A percentile compares a stretch with the other conserved stretches of the same genome.
Conservation (phyloP, 2,113 vertebrate genomes). For the Catharus bicknelli region DNA sequence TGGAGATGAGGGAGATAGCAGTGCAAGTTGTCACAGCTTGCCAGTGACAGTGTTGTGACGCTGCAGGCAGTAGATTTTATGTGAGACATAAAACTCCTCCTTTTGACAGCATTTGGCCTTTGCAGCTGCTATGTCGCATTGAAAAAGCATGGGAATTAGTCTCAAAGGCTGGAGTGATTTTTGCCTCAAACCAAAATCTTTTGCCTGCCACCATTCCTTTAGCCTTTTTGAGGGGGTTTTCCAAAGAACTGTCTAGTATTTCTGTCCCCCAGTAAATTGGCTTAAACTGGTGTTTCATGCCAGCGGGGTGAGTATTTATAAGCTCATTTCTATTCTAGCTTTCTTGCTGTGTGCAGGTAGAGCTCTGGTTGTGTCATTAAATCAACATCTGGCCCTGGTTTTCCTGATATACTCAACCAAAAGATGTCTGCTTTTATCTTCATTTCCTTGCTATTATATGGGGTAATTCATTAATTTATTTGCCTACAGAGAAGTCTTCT, state of each 20-base stretch:
- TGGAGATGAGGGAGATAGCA: background rate
- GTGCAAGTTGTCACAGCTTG: background rate
- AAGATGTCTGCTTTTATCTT: background rate
- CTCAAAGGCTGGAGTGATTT: background rate
- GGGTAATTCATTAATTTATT: background rate
- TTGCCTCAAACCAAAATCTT: background rate
- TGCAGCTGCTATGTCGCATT: background rate
- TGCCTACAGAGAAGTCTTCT: background rate
- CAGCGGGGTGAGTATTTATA: background rate
- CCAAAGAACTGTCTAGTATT: background rate
- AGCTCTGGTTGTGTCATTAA: background rate
- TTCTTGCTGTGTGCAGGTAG: background rate
- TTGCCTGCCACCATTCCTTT: background rate
- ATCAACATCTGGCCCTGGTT: background rate
- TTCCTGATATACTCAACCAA: background rate
- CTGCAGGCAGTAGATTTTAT: background rate
- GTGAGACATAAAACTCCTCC: background rate
- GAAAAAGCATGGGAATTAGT: background rate
- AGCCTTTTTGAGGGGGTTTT: rapidly evolving
- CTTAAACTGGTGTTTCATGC: background rate
- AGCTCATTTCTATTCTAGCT: background rate
- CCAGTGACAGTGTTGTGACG: background rate
- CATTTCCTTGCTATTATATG: background rate
- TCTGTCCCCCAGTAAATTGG: background rate
- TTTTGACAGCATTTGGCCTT: background rate